phyloP scores from a whole-genome alignment of 2,113 vertebrate species.

The Hyperopisus bebe region DNA sequence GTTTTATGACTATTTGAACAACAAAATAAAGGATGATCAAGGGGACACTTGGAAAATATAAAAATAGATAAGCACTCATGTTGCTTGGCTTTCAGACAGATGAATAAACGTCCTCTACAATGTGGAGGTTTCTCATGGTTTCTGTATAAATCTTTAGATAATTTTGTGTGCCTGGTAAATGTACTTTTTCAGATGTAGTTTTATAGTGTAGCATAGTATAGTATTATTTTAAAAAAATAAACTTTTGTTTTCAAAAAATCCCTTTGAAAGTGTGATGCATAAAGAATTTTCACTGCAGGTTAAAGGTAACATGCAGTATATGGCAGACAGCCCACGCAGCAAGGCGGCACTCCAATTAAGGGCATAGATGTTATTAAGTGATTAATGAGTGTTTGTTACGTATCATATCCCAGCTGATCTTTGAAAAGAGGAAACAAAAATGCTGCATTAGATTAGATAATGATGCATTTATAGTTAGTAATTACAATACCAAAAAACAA shows the following conservation, averaged over 20 bases:
- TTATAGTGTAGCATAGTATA: background rate
- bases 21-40: background rate
- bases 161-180: background rate
- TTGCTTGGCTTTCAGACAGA: background rate
- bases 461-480: background rate
- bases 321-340: background rate
- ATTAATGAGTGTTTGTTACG: background rate
- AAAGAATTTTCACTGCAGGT: background rate
- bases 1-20: background rate
- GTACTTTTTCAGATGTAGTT: background rate
- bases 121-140: background rate
- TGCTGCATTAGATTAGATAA: background rate
- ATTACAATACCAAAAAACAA: background rate
- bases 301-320: background rate
- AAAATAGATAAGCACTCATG: background rate
- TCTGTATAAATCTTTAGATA: background rate
- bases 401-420: background rate
- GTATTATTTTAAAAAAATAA: background rate
- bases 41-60: background rate
- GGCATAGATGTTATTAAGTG: background rate
- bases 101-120: background rate
- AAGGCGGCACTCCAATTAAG: background rate
- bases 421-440: background rate
- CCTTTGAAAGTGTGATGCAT: background rate
- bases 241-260: background rate